Conservation (phyloP, 1,140 invertebrate genomes). For the Colletes latitarsis region DNA sequence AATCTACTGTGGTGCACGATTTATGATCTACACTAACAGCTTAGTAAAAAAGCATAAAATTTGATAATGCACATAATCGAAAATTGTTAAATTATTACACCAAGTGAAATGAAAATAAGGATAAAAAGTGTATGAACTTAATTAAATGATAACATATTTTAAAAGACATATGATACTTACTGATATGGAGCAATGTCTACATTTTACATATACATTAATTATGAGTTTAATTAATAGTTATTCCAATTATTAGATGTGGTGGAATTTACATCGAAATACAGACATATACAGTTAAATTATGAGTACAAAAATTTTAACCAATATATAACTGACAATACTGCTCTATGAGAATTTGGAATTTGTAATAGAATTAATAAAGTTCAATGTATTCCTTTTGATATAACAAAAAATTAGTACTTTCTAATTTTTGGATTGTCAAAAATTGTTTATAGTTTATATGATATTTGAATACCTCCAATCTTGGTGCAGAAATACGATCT, state of each 20-base stretch:
- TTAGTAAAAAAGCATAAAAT: slow-evolving; percentile 2
- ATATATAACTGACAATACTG: neutral
- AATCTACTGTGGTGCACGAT: slow-evolving; percentile 23
- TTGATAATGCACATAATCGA: neutral
- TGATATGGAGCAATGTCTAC: neutral
- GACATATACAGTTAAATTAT: neutral
- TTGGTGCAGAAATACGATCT: slow-evolving; percentile 64
- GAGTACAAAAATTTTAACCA: neutral
- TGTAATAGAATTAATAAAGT: neutral
- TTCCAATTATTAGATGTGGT: neutral
- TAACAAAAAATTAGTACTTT: neutral
- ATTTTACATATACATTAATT: neutral
- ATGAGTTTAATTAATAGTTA: neutral
- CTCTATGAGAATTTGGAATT: neutral
- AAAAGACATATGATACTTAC: neutral
- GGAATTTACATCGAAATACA: neutral
- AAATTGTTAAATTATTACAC: neutral
- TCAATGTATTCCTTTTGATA: neutral
- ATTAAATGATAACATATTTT: neutral
- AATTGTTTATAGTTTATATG: slow-evolving; percentile 4
- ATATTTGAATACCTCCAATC: slow-evolving; percentile 67
- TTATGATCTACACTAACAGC: neutral
- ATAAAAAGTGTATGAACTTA: neutral
- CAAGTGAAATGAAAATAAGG: neutral
- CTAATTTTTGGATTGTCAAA: neutral